These are phyloP conservation scores for Enteromius unitaeniatus DNA, from an alignment of 2,797 vertebrate species.

Conservation along the genomic window DNA sequence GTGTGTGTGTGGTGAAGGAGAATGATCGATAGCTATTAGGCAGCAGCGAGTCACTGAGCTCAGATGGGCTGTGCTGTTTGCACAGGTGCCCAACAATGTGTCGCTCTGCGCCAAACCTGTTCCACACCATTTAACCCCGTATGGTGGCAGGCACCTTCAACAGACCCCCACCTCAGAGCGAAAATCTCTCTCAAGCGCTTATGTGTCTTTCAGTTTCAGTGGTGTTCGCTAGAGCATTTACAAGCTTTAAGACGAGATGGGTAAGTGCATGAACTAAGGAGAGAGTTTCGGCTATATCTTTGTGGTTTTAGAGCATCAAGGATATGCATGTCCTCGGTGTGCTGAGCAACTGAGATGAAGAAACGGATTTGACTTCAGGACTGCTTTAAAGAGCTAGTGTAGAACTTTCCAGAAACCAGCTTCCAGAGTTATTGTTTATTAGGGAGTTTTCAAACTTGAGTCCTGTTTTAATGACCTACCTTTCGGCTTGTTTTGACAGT, in stretches of 20 bases:
- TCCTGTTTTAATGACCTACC: not conserved
- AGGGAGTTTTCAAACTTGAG: conserved; percentile 9
- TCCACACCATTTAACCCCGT: conserved; percentile 84
- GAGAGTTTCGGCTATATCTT: not conserved
- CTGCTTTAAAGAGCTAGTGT: not conserved
- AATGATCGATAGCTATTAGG: conserved; percentile 85
- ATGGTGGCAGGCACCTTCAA: conserved; percentile 66
- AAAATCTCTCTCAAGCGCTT: not conserved
- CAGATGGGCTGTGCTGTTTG: conserved; percentile 82
- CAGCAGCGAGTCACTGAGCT: conserved; percentile 70
- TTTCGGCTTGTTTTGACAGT: not conserved
- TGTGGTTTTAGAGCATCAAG: not conserved
- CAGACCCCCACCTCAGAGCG: conserved; percentile 10
- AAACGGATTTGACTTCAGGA: not conserved
- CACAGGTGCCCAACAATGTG: conserved; percentile 84
- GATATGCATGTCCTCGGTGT: not conserved
- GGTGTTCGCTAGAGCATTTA: not conserved
- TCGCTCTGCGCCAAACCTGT: conserved; percentile 82
- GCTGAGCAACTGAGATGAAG: not conserved
- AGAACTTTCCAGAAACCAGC: conserved; percentile 12
- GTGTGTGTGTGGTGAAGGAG: conserved; percentile 65
- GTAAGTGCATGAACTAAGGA: not conserved
- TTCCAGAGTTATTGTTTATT: not conserved
- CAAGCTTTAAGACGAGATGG: not conserved
- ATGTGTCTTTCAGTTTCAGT: conserved; percentile 13